Conservation (phyloP, 1,140 invertebrate genomes). For the Cylas formicarius region DNA sequence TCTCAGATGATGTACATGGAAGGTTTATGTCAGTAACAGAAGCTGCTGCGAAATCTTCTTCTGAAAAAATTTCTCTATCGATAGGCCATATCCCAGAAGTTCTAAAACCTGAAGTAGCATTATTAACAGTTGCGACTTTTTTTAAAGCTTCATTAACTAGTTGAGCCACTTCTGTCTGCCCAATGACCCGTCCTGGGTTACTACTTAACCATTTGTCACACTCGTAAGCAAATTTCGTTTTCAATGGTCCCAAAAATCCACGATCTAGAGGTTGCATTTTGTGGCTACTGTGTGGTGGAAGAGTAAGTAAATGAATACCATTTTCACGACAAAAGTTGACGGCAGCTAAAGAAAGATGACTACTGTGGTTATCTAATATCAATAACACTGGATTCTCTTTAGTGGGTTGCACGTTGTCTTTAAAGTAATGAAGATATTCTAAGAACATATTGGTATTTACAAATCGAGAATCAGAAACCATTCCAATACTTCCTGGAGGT, state of each 20-base stretch:
- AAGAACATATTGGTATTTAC: conserved; percentile 15
- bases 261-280: conserved; percentile 1
- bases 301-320: neutral
- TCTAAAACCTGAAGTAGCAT: no score
- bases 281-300: conserved; percentile 2
- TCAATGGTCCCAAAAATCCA: conserved; percentile 7
- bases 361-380: neutral
- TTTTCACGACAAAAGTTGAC: conserved; percentile 1
- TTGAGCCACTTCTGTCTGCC: no score
- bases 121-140: no score
- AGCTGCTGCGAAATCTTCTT: no score
- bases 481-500: conserved; percentile 12
- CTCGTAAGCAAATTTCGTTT: neutral
- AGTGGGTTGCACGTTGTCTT: neutral
- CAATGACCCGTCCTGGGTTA: no score
- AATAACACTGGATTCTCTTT: neutral
- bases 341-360: neutral
- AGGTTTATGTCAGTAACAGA: no score
- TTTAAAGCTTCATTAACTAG: no score
- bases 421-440: conserved; percentile 5
- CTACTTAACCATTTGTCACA: neutral
- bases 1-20: no score
- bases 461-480: conserved; percentile 14
- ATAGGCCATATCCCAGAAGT: no score
- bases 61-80: no score